Percentiles rank a stretch among this genome's conserved stretches.
phyloP scores from a whole-genome alignment of 2,797 vertebrate genomes.

The Darevskia mixta region DNA sequence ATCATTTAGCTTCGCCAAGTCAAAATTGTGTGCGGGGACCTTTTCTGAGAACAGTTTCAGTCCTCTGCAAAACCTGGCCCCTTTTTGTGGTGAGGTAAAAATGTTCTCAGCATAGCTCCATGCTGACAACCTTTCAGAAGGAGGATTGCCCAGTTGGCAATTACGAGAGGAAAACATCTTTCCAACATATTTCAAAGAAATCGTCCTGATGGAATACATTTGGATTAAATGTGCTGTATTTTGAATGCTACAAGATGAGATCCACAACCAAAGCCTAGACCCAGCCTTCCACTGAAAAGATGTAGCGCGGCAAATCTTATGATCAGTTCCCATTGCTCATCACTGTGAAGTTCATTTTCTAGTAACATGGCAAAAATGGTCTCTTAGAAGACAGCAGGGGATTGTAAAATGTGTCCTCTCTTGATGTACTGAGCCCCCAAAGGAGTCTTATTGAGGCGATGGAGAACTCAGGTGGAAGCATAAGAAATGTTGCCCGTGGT shows the following conservation, averaged over 20 bases:
- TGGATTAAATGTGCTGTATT: not conserved
- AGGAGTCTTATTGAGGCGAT: not conserved
- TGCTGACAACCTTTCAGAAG: not conserved
- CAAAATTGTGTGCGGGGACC: not conserved
- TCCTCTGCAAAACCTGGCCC: no score
- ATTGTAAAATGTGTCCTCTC: not conserved
- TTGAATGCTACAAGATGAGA: not conserved
- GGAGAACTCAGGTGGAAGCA: not conserved
- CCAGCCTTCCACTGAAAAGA: not conserved
- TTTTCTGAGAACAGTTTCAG: not conserved
- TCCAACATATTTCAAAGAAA: not conserved
- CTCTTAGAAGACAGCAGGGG: not conserved
- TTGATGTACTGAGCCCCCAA: not conserved
- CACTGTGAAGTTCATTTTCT: constrained; percentile 51
- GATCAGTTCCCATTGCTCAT: constrained; percentile 15
- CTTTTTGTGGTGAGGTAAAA: not conserved
- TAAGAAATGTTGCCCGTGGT: not conserved
- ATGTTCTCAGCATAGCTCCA: not conserved
- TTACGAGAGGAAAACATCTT: not conserved
- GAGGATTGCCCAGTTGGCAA: not conserved
- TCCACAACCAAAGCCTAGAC: not conserved
- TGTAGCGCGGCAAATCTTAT: not conserved
- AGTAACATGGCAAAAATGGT: constrained; percentile 44
- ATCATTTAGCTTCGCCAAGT: not conserved
- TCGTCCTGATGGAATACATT: not conserved